Evolutionary conservation across 2,797 vertebrate genomes (phyloP).

Genomic region (Acanthiza pusilla): DNA sequence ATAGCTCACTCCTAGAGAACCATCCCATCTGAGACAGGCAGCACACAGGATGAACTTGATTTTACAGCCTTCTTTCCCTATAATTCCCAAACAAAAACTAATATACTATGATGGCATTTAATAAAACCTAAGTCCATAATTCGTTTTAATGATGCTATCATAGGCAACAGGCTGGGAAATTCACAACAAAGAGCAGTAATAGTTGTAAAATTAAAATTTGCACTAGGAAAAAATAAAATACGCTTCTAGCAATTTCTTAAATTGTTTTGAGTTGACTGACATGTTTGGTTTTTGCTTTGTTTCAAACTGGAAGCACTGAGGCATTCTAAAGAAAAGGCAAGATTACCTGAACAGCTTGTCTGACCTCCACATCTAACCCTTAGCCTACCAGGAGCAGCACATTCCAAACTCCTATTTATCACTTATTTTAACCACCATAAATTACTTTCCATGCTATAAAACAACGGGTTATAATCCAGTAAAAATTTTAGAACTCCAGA

Average conservation of each 20-base stretch:
- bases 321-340: conserved; percentile 14
- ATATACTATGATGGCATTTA: neutral
- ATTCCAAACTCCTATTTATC: conserved; percentile 43
- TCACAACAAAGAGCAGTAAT: neutral
- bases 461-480: conserved; percentile 55
- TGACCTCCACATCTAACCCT: conserved; percentile 33
- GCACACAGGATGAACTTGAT: neutral
- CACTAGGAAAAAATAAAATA: neutral
- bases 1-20: neutral
- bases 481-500: conserved; percentile 45
- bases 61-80: neutral
- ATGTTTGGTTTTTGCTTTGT: neutral
- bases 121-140: neutral
- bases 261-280: neutral
- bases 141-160: neutral
- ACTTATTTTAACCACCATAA: conserved; percentile 55
- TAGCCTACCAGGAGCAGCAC: conserved; percentile 5
- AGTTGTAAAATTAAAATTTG: neutral
- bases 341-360: neutral
- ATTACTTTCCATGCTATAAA: conserved; percentile 60
- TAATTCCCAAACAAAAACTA: neutral
- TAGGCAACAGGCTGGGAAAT: neutral
- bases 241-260: neutral
- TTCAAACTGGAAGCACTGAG: neutral
- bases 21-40: neutral